Evolutionary conservation across 1,140 invertebrate species (phyloP), one percentile per base, ranked within the genome.

Genomic region (Himalopsyche phryganea): DNA sequence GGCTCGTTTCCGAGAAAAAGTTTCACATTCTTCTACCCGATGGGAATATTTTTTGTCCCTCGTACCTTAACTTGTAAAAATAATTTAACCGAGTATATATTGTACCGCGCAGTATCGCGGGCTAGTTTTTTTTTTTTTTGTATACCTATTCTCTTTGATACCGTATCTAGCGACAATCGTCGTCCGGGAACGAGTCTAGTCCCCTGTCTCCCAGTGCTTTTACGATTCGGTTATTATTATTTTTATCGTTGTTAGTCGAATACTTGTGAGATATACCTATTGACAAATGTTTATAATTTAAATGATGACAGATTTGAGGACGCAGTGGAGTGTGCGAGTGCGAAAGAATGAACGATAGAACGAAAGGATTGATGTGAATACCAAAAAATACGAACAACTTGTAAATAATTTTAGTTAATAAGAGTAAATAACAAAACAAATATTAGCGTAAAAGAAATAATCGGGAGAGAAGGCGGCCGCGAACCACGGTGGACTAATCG

Each of bases 381-480:
- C 23, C 23, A 28, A 28, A 28, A 28, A 28, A 28, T 28, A 28
- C 23, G 23, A 63, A 60, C 56, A 60, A 59, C 52, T 44, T 63
- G 61, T 63, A 63, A 63, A 63, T 63, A 63, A 41, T 63, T 52
- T 38, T 63, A 63, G 57, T 35, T 36, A 50, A 41, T 52, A 52
- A 58, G 35, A 15, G 41, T 54, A 54, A 45, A 44, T 23, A 47
- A 51, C 33, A 51, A 49, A 54, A 54, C 51, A 54, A 54, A 54
- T 54, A 54, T 54, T 54, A 54, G 51, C 36, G 15, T 44, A 32
- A 48, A 56, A 35, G 35, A 6, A 18, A 36, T 58, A 53, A 62
- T 45, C 44, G 15, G 44, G 11, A 20, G 20, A 17, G 15, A 20
- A 47, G 45, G 6, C 45, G 45, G 13, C 13, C 40, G 40, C 40